A percentile compares a stretch with the other conserved stretches of the same genome.
Conservation (phyloP, 2,888 invertebrate species). For the Lypha dubia region DNA sequence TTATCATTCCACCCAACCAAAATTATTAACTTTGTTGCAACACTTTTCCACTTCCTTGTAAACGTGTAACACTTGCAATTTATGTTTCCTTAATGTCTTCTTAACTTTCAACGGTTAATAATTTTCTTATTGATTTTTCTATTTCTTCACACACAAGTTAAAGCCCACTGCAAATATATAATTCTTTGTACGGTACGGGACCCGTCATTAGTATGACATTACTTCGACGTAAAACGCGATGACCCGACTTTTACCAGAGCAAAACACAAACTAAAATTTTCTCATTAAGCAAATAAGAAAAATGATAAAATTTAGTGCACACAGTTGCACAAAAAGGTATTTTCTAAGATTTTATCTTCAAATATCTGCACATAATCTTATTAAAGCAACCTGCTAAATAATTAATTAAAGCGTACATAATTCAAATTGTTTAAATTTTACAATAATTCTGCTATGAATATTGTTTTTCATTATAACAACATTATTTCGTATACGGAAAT, state of each 20-base stretch:
- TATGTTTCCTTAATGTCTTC: conserved; percentile 9
- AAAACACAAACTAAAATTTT: conserved; percentile 72
- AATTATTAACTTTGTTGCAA: conserved; percentile 26
- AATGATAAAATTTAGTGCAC: conserved; percentile 6
- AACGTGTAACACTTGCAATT: background rate
- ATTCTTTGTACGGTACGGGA: conserved; percentile 56
- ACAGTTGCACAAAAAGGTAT: conserved; percentile 50
- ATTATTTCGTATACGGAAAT: conserved; percentile 17
- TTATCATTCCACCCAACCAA: conserved; percentile 11
- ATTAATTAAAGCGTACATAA: background rate
- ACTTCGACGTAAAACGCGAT: conserved; percentile 41
- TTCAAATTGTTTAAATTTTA: background rate
- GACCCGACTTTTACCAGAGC: conserved; percentile 69
- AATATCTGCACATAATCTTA: background rate
- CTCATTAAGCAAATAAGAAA: conserved; percentile 50
- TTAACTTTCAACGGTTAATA: conserved; percentile 23
- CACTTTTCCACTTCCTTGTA: conserved; percentile 24
- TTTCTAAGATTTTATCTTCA: background rate
- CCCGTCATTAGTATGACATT: conserved; percentile 50
- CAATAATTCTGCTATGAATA: background rate
- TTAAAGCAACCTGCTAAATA: background rate
- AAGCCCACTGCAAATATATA: conserved; percentile 43
- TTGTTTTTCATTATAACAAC: background rate
- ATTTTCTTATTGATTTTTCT: conserved; percentile 58
- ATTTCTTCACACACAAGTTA: conserved; percentile 23